Evolutionary conservation across 2,888 invertebrate genomes (phyloP), one percentile per base, ranked within the genome.

Genomic region (Scaptomyza tumidula): DNA sequence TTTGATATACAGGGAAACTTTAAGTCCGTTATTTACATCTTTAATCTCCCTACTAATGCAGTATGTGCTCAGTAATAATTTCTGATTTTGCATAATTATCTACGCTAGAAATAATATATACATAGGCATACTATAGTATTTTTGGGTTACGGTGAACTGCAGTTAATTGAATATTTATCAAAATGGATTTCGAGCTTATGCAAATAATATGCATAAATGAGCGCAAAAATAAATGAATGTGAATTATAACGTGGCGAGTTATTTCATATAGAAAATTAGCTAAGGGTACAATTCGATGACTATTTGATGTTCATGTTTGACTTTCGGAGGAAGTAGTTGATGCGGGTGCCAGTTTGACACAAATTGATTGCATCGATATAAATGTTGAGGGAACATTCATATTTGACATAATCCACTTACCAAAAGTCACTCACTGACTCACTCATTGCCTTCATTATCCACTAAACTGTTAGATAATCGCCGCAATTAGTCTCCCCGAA

Each of bases 131-230:
- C 10, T 33, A 19, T 19, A 19, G 19, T 50, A 55, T 65, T 60
- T 65, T 49, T 57, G 41, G 46, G 27, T 33, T 57, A 41, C 44
- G 49, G 46, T 24, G 35, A 29, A 63, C 45, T 59, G 58, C 65
- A 72, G 50, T 46, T 82, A 83, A 83, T 83, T 78, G 83, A 83
- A 87, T 87, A 88, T 87, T 88, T 88, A 83, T 83, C 86, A 85
- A 82, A 41, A 65, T 69, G 59, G 56, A 73, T 65, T 69, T 57
- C 11, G 44, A 69, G 78, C 78, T 85, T 78, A 85, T 87, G 86
- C 76, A 78, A 81, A 87, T 82, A 80, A 71, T 60, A 69, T 63
- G 45, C 62, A 48, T 41, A 77, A 86, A 70, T 80, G 66, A 63
- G 64, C 72, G 50, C 45, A 39, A 78, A 35, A 78, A 70, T 67